phyloP scores from a whole-genome alignment of 2,888 invertebrate genomes.

The Drosophila neonasuta region DNA sequence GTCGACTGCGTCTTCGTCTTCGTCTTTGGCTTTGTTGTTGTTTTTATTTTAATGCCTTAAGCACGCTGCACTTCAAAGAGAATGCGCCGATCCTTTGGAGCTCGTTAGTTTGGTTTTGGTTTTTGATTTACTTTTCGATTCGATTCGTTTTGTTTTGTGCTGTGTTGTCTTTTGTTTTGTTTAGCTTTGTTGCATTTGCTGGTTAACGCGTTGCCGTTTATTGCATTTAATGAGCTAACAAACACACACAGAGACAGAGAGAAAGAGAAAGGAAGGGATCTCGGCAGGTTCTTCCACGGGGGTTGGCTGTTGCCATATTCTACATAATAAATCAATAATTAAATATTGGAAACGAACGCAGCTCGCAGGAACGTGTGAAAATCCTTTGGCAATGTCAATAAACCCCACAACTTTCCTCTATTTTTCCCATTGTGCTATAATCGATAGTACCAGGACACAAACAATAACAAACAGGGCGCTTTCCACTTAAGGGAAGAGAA shows the following conservation, averaged over 20 bases:
- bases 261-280: neutral
- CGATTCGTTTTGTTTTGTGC: slow-evolving; percentile 30
- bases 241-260: slow-evolving; percentile 22
- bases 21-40: slow-evolving; percentile 21
- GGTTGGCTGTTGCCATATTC: slow-evolving; percentile 27
- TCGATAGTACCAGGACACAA: slow-evolving; percentile 34
- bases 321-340: slow-evolving; percentile 69
- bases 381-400: slow-evolving; percentile 69
- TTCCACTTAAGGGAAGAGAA: neutral
- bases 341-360: slow-evolving; percentile 47
- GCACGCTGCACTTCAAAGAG: slow-evolving; percentile 64
- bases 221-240: slow-evolving; percentile 62
- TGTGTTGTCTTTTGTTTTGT: slow-evolving; percentile 35
- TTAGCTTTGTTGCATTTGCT: slow-evolving; percentile 58
- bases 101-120: slow-evolving; percentile 58
- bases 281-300: slow-evolving; percentile 16
- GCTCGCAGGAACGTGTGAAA: slow-evolving; percentile 66
- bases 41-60: slow-evolving; percentile 50
- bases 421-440: slow-evolving; percentile 65
- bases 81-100: slow-evolving; percentile 55
- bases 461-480: slow-evolving; percentile 46
- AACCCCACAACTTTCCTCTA: slow-evolving; percentile 38
- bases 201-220: slow-evolving; percentile 60
- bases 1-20: too few relatives aligned
- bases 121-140: slow-evolving; percentile 40